Evolutionary conservation across 2,113 vertebrate species (phyloP), one percentile per base, ranked within the genome.

Genomic region (Hyaena hyaena): DNA sequence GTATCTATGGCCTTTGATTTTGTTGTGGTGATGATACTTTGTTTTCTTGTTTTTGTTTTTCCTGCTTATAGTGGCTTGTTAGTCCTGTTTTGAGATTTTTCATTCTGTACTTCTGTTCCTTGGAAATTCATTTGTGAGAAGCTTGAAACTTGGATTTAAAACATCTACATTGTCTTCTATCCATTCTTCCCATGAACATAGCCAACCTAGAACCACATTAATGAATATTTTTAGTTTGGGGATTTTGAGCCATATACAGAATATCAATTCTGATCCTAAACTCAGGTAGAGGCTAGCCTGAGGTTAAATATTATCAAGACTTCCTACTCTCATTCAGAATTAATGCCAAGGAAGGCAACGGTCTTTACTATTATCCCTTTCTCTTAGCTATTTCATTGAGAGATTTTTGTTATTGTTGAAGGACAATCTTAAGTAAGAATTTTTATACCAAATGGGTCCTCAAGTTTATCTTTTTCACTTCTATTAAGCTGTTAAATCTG

Each of bases 101-200:
- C 39, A 76, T 90, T 39, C 39, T 58, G 24, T 39, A 71, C 1
- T 33, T 10, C 10, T 66, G 3, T 87, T 93, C 11, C 39, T 76
- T 87, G 28, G 48, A 90, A 90, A 90, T 61, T 65, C 77, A 71
- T 81, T 21, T 90, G 31, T 53, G 33, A 97, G 61, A 69, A 61
- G 5, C 90, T 77, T 87, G 43, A 63, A 14, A 88, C 28, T 16
- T 69, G 39, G 48, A 63, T 77, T 90, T 83, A 53, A 95, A 86
- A 73, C n/a, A 82, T 53, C n/a, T 90, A 45, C 50, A 71, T 63
- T 68, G 87, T 45, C 2, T 63, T 45, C 48, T 58, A 9, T 93
- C 58, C 66, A 12, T 82, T 68, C 26, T 87, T 24, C 6, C 33
- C 26, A 43, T 31, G 24, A 50, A 84, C 4, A 77, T 3, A 65